Base-by-base conservation (phyloP, 2,888 invertebrate genomes). In the Brassicogethes aeneus region DNA sequence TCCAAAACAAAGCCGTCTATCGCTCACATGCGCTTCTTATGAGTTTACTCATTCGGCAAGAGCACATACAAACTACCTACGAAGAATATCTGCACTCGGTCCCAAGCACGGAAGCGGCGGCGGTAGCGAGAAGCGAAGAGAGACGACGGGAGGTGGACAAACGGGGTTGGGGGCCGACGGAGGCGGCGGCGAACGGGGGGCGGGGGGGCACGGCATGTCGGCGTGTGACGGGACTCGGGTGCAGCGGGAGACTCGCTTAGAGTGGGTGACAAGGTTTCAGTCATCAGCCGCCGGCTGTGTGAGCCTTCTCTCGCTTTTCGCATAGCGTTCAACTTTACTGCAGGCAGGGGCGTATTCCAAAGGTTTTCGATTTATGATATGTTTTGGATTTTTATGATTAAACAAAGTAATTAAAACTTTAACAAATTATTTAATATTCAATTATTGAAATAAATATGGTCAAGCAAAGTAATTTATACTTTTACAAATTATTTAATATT, bases 261-360 rank as follows among this genome's bases (percentile, higher is more conserved):
- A 53, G 56, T 55, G 58, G 58, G 58, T 58, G 60, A 60, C 60
- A 58, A 59, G 57, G 58, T 59, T 55, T 59, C 57, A 57, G 59
- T 56, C 59, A 60, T 57, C 60, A 56, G 56, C 55, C 56, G 57
- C 53, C 57, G 57, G 48, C 47, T 52, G 50, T 42, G 45, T 44
- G 46, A 37, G 41, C 34, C 41, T 36, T 43, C 44, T 41, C 31
- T 17, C n/a, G n/a, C n/a, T n/a, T n/a, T n/a, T n/a, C n/a, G n/a
- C n/a, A n/a, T n/a, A n/a, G n/a, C 23, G 23, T 10, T 23, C 23
- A 5, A 10, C 23, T 23, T 23, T 5, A 23, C 23, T 23, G 23
- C 23, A 5, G 23, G 5, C 23, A 23, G 23, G 10, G 23, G 10
- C 10, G 23, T 5, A 23, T 23, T n/a, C n/a, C n/a, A n/a, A n/a